Evolutionary conservation across 2,797 vertebrate species (phyloP).

Genomic region (Parauchenoglanis ngamensis): DNA sequence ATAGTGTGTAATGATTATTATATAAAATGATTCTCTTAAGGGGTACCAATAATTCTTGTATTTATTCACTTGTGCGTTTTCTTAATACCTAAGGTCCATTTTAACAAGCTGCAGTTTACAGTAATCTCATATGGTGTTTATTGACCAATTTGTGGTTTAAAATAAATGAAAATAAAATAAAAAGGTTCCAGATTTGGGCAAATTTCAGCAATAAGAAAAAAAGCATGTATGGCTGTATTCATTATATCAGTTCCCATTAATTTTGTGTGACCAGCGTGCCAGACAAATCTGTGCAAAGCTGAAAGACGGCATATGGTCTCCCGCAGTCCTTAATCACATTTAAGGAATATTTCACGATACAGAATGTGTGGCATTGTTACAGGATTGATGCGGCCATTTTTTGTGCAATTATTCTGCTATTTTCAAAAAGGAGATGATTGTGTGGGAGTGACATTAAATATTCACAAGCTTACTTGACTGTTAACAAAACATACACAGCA

Average conservation of each 20-base stretch:
- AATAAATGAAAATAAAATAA: background rate
- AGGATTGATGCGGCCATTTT: background rate
- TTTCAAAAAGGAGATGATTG: slow-evolving; percentile 3
- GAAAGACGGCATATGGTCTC: slow-evolving; percentile 35
- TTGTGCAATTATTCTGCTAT: slow-evolving; percentile 26
- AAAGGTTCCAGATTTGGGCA: background rate
- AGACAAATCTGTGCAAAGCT: slow-evolving; percentile 13
- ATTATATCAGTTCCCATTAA: slow-evolving; percentile 14
- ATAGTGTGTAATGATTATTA: background rate
- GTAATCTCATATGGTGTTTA: background rate
- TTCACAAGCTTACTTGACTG: slow-evolving; percentile 45
- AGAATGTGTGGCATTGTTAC: slow-evolving; percentile 2
- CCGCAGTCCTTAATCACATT: background rate
- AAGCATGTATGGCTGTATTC: background rate
- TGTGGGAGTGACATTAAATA: slow-evolving; percentile 39
- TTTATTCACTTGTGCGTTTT: background rate
- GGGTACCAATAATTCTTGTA: background rate
- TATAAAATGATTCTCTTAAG: background rate
- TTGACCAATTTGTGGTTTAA: background rate
- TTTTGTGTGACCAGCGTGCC: slow-evolving; percentile 16
- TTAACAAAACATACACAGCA: slow-evolving; percentile 39
- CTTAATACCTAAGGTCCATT: background rate
- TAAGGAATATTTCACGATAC: background rate
- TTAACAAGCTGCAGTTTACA: background rate
- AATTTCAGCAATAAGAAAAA: background rate